A percentile compares a stretch with the other conserved stretches of the same genome.
These are phyloP conservation scores for Drosophila suboccidentalis DNA, from an alignment of 2,888 invertebrate species.

Conservation along the genomic window DNA sequence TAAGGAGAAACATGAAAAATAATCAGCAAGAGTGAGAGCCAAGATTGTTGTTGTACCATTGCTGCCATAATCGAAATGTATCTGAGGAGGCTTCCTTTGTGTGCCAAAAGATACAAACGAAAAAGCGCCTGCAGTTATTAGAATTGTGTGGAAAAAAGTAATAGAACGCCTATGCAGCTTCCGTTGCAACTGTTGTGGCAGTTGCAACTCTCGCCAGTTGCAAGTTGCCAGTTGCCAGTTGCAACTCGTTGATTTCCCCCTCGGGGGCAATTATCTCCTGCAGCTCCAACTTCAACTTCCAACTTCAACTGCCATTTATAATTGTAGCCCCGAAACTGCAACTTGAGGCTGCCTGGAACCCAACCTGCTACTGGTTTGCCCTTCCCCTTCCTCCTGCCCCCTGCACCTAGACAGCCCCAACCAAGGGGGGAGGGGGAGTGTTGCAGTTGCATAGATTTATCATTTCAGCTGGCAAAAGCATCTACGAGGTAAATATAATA, in stretches of 20 bases:
- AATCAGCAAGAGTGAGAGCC: slow-evolving; percentile 32
- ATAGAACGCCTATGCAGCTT: slow-evolving; percentile 59
- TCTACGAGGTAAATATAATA: slow-evolving; percentile 55
- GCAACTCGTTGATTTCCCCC: slow-evolving; percentile 60
- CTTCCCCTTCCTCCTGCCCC: slow-evolving; percentile 1
- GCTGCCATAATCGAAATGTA: slow-evolving; percentile 50
- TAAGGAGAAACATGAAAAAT: slow-evolving; percentile 12
- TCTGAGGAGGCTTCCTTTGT: slow-evolving; percentile 39
- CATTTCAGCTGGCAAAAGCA: slow-evolving; percentile 64
- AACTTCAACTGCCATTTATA: slow-evolving; percentile 53
- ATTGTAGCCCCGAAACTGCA: slow-evolving; percentile 61
- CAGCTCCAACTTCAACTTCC: slow-evolving; percentile 25
- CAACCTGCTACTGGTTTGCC: slow-evolving; percentile 50
- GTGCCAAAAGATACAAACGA: slow-evolving; percentile 33
- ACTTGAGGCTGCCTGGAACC: slow-evolving; percentile 54
- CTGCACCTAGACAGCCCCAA: background rate
- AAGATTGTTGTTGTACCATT: slow-evolving; percentile 1
- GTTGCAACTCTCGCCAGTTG: slow-evolving; percentile 17
- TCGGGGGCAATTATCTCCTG: slow-evolving; percentile 61
- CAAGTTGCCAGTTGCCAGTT: slow-evolving; percentile 32
- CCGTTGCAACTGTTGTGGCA: slow-evolving; percentile 34
- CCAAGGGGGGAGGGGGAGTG: background rate
- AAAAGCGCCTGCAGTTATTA: slow-evolving; percentile 61
- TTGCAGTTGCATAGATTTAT: slow-evolving; percentile 67
- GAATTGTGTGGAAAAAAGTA: slow-evolving; percentile 67